A percentile compares a stretch with the other conserved stretches of the same genome.
These are phyloP conservation scores for Anabas testudineus DNA, from an alignment of 2,797 vertebrate species.

Conservation along the genomic window DNA sequence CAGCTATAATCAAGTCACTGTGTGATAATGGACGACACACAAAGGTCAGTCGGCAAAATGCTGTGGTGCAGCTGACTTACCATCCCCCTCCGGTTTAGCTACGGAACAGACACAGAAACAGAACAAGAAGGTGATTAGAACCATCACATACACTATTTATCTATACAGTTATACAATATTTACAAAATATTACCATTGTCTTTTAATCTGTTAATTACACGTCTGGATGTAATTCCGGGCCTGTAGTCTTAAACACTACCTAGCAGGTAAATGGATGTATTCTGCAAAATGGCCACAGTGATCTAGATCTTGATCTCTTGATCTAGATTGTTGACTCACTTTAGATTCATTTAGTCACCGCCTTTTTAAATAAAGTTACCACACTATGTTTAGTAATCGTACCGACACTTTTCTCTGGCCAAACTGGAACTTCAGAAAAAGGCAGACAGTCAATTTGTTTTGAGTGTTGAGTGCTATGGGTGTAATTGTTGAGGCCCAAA, in stretches of 20 bases:
- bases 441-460: slow-evolving; percentile 7
- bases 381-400: neutral
- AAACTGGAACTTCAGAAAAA: neutral
- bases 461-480: neutral
- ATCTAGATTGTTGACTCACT: neutral
- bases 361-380: neutral
- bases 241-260: slow-evolving; percentile 13
- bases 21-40: slow-evolving; percentile 49
- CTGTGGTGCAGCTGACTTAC: slow-evolving; percentile 66
- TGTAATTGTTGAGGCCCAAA: slow-evolving; percentile 62
- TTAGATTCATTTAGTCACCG: neutral
- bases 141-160: neutral
- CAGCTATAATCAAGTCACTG: slow-evolving; percentile 53
- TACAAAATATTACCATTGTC: neutral
- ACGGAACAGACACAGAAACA: slow-evolving; percentile 66
- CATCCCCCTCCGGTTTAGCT: slow-evolving; percentile 67
- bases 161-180: neutral
- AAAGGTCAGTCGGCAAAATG: slow-evolving; percentile 50
- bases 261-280: neutral
- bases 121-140: slow-evolving; percentile 41
- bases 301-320: slow-evolving; percentile 9
- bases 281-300: slow-evolving; percentile 1
- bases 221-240: neutral
- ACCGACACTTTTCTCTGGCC: slow-evolving; percentile 2
- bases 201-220: too few species aligned